Evolutionary conservation across 2,888 invertebrate genomes (phyloP).

Genomic region (Piscicola geometra): DNA sequence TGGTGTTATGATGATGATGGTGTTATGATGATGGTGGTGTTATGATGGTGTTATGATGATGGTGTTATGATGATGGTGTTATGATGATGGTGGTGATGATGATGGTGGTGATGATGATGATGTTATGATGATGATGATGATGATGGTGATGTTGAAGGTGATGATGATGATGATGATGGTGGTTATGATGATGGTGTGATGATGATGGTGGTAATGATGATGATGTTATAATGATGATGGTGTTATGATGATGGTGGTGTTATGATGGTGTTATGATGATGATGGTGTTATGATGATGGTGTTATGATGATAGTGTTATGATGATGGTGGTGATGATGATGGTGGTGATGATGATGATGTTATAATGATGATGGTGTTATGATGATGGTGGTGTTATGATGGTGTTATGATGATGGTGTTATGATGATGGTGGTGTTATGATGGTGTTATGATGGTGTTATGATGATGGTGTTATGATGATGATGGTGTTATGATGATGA

Average conservation of each 20-base stretch:
- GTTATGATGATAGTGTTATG: conserved; percentile 19
- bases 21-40: conserved; percentile 19
- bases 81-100: conserved; percentile 20
- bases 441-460: conserved; percentile 9
- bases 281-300: conserved; percentile 12
- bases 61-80: conserved; percentile 19
- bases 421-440: conserved; percentile 17
- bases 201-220: conserved; percentile 18
- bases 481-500: conserved; percentile 22
- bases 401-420: no score
- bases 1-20: conserved; percentile 20
- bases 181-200: conserved; percentile 11
- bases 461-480: conserved; percentile 22
- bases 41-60: conserved; percentile 14
- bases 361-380: conserved; percentile 21
- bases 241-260: no score
- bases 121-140: conserved; percentile 17
- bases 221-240: conserved; percentile 17
- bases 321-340: conserved; percentile 20
- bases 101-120: conserved; percentile 20
- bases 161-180: conserved; percentile 22
- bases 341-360: conserved; percentile 13
- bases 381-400: conserved; percentile 18
- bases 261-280: no score
- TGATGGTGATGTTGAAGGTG: conserved; percentile 14